phyloP scores from a whole-genome alignment of 1,140 invertebrate species.

The Chironomus tepperi region DNA sequence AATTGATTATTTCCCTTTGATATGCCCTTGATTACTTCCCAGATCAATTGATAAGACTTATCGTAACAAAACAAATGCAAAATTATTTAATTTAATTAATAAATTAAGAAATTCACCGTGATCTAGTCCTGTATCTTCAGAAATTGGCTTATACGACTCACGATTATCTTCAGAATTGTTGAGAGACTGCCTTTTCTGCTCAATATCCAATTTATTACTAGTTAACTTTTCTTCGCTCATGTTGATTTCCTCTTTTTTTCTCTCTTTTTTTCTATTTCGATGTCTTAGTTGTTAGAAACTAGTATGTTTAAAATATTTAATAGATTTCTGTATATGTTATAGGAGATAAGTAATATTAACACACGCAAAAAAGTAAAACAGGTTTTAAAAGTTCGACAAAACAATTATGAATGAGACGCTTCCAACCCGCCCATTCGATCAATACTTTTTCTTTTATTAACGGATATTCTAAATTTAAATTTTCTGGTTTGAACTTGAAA shows the following conservation, averaged over 20 bases:
- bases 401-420: too few relatives aligned
- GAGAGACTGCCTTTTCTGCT: constrained; percentile 14
- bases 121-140: constrained; percentile 13
- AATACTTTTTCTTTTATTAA: too few relatives aligned
- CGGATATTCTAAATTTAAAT: too few relatives aligned
- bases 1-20: too few relatives aligned
- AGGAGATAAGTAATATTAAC: too few relatives aligned
- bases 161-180: background rate
- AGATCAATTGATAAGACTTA: background rate
- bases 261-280: background rate
- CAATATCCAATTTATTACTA: constrained; percentile 26
- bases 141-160: constrained; percentile 24
- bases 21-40: too few relatives aligned
- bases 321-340: too few relatives aligned
- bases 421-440: too few relatives aligned
- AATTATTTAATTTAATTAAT: background rate
- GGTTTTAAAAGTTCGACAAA: too few relatives aligned
- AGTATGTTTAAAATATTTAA: background rate
- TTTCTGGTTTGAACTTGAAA: too few relatives aligned
- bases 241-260: constrained; percentile 16
- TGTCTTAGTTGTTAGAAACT: constrained; percentile 19
- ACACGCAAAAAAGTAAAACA: too few relatives aligned
- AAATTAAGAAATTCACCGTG: background rate
- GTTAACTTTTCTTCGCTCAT: constrained; percentile 24
- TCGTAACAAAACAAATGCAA: background rate